Percentiles rank a stretch among this genome's conserved stretches.
phyloP scores from a whole-genome alignment of 2,888 invertebrate genomes.

The Tachina fera region DNA sequence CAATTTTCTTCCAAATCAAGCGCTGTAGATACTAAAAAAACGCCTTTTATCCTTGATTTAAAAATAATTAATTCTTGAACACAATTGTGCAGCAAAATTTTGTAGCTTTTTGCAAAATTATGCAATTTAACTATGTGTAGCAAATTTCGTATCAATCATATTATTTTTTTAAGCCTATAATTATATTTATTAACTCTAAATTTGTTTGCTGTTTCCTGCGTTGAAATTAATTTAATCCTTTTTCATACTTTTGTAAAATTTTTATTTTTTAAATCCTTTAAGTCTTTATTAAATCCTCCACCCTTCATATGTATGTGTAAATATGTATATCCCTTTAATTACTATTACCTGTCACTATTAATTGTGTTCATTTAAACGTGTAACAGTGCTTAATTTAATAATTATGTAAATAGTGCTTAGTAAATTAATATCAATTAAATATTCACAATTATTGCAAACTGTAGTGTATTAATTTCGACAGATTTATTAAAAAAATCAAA shows the following conservation, averaged over 20 bases:
- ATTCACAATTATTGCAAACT: constrained; percentile 33
- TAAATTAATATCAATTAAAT: constrained; percentile 60
- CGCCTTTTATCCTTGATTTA: too few relatives aligned
- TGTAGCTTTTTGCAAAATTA: too few relatives aligned
- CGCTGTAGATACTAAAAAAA: too few relatives aligned
- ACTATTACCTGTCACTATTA: constrained; percentile 17
- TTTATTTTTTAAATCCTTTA: background rate
- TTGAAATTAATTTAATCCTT: too few relatives aligned
- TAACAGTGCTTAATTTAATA: constrained; percentile 28
- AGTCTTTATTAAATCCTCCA: background rate
- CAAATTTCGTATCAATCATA: too few relatives aligned
- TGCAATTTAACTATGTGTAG: too few relatives aligned
- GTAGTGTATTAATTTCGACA: constrained; percentile 41
- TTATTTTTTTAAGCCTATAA: too few relatives aligned
- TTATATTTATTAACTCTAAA: too few relatives aligned
- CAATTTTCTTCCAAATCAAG: too few relatives aligned
- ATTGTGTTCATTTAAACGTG: constrained; percentile 28
- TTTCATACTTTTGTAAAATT: background rate
- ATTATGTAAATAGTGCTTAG: constrained; percentile 52
- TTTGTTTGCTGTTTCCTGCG: too few relatives aligned
- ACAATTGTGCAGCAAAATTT: too few relatives aligned
- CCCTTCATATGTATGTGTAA: background rate
- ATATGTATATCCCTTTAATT: constrained; percentile 25
- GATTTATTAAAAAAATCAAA: constrained; percentile 37
- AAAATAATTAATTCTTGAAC: too few relatives aligned